These are phyloP conservation scores for Chouioia cunea DNA, from an alignment of 2,888 invertebrate genomes.

Conservation along the genomic window DNA sequence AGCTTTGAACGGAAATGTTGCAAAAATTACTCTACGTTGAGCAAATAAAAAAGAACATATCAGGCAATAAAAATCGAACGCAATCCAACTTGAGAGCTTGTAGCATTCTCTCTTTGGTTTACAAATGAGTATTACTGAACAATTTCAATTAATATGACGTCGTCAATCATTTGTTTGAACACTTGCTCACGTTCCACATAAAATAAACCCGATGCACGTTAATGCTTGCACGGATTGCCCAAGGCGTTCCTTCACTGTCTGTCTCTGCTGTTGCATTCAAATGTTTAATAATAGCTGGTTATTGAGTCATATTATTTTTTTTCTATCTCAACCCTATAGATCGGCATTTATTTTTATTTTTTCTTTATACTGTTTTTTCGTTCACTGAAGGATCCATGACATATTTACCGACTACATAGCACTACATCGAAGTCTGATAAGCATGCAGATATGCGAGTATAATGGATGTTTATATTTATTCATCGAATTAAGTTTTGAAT, in stretches of 20 bases:
- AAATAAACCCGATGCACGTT: slow-evolving; percentile 27
- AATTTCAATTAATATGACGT: slow-evolving; percentile 44
- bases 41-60: too few relatives aligned
- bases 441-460: too few relatives aligned
- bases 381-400: too few relatives aligned
- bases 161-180: slow-evolving; percentile 35
- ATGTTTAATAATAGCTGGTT: slow-evolving; percentile 29
- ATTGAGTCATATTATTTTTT: not conserved
- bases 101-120: not conserved
- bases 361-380: too few relatives aligned
- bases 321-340: not conserved
- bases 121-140: slow-evolving; percentile 10
- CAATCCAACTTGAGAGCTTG: slow-evolving; percentile 35
- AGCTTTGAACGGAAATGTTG: too few relatives aligned
- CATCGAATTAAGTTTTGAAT: too few relatives aligned
- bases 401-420: too few relatives aligned
- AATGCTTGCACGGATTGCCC: too few relatives aligned
- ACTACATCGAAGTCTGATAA: too few relatives aligned
- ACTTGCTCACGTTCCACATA: not conserved
- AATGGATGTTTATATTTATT: too few relatives aligned
- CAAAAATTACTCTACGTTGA: too few relatives aligned
- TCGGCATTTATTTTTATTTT: too few relatives aligned
- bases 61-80: slow-evolving; percentile 19
- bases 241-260: not conserved
- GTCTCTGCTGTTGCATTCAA: slow-evolving; percentile 6